phyloP scores from a whole-genome alignment of 2,113 vertebrate genomes.

The Phalacrocorax pelagicus region DNA sequence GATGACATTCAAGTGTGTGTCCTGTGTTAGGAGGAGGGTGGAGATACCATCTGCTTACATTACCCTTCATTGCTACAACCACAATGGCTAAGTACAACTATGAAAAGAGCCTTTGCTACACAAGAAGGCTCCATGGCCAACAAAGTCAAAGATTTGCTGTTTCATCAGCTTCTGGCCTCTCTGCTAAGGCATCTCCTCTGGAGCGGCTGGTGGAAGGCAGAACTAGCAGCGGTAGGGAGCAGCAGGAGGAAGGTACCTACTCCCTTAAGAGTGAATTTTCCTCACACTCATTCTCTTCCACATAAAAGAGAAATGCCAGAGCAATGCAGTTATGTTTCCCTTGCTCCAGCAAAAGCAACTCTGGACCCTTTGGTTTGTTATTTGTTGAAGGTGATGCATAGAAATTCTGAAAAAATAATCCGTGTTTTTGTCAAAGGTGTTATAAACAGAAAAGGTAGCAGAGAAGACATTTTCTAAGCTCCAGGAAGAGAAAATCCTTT shows the following conservation, averaged over 20 bases:
- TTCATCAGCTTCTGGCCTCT: neutral
- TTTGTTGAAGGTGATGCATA: neutral
- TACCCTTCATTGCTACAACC: constrained; percentile 36
- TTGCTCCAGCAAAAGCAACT: neutral
- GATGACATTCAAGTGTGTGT: constrained; percentile 66
- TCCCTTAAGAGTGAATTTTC: neutral
- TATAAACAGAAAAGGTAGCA: neutral
- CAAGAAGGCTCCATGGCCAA: neutral
- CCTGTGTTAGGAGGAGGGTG: constrained; percentile 60
- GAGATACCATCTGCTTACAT: constrained; percentile 60
- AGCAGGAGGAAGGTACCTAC: neutral
- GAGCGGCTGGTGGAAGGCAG: neutral
- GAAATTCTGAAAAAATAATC: neutral
- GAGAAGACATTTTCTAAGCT: neutral
- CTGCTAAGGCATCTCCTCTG: neutral
- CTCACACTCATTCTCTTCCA: neutral
- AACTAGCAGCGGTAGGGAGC: neutral
- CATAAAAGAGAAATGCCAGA: neutral
- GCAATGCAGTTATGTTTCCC: neutral
- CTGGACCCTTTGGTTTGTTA: neutral
- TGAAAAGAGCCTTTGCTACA: constrained; percentile 6
- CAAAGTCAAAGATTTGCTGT: constrained; percentile 23
- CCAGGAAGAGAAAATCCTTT: neutral
- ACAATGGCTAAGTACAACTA: neutral
- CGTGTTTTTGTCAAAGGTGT: neutral